These are phyloP conservation scores for Larimichthys crocea DNA, from an alignment of 2,113 vertebrate genomes.

Conservation along the genomic window DNA sequence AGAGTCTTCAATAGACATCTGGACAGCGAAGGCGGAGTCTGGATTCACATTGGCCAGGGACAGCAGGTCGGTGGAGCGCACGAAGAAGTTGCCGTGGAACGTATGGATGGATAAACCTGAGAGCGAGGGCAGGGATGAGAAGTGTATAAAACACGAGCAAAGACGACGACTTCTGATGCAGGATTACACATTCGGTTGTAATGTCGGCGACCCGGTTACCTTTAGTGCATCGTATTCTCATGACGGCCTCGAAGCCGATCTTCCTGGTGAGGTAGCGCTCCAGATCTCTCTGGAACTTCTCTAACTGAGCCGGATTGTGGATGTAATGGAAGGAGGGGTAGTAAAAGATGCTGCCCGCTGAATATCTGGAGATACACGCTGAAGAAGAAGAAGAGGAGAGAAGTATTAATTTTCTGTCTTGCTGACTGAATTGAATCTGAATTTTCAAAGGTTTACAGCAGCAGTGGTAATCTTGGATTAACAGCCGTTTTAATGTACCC, in stretches of 20 bases:
- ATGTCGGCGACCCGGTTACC: constrained; percentile 77
- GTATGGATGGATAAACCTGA: constrained; percentile 98
- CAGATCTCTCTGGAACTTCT: constrained; percentile 94
- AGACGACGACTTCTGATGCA: not conserved
- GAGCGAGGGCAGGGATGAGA: not conserved
- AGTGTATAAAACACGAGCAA: not conserved
- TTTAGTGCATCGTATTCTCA: constrained; percentile 99
- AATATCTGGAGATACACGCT: constrained; percentile 97
- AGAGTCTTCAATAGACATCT: constrained; percentile 96
- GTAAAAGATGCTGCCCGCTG: constrained; percentile 95
- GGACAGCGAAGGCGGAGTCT: constrained; percentile 97
- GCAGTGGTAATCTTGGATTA: not conserved
- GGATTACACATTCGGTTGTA: too few species aligned
- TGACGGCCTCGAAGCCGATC: constrained; percentile 98
- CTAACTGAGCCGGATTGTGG: constrained; percentile 91
- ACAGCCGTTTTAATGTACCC: not conserved
- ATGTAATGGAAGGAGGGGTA: constrained; percentile 93
- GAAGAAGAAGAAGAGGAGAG: constrained; percentile 12
- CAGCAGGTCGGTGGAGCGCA: constrained; percentile 96
- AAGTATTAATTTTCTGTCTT: not conserved
- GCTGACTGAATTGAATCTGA: too few species aligned
- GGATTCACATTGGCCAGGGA: constrained; percentile 98
- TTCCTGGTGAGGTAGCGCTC: constrained; percentile 95
- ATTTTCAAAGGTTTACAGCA: not conserved
- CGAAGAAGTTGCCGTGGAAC: constrained; percentile 99